Conservation (phyloP, 2,797 vertebrate species). For the Sebastes hopkinsi region DNA sequence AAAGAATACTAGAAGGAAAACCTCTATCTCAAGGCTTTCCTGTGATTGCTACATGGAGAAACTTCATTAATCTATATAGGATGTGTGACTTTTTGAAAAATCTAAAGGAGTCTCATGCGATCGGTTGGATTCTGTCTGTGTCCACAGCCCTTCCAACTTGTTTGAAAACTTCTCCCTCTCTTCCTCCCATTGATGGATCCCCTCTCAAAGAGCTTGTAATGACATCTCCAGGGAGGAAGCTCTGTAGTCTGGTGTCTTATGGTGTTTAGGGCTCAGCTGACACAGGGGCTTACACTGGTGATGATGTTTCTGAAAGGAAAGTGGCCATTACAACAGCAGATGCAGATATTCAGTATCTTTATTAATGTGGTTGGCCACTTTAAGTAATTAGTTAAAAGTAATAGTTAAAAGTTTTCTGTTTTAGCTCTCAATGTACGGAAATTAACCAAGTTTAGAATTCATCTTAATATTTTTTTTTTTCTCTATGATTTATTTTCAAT, state of each 20-base stretch:
- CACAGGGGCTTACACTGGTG: background rate
- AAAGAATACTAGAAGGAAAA: background rate
- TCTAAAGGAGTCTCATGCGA: background rate
- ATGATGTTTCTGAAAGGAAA: background rate
- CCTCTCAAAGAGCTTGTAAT: conserved; percentile 46
- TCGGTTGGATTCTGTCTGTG: background rate
- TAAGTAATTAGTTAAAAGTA: too few relatives aligned
- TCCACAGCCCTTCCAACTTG: background rate
- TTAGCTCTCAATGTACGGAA: background rate
- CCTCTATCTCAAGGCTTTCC: background rate
- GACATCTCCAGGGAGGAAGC: conserved; percentile 38
- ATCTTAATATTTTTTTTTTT: too few relatives aligned
- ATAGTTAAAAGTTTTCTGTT: background rate
- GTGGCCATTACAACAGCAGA: background rate
- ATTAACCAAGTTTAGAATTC: background rate
- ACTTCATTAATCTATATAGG: background rate
- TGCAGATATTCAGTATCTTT: background rate
- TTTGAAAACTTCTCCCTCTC: conserved; percentile 16
- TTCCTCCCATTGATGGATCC: conserved; percentile 8
- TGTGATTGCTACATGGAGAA: background rate
- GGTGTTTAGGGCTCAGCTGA: background rate
- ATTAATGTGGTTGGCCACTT: background rate
- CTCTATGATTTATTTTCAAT: too few relatives aligned
- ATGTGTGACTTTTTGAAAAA: conserved; percentile 11
- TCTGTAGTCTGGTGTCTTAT: conserved; percentile 1